A percentile compares a stretch with the other conserved stretches of the same genome.
Conservation (phyloP, 1,140 invertebrate species). For the Ceratosolen solmsi region DNA sequence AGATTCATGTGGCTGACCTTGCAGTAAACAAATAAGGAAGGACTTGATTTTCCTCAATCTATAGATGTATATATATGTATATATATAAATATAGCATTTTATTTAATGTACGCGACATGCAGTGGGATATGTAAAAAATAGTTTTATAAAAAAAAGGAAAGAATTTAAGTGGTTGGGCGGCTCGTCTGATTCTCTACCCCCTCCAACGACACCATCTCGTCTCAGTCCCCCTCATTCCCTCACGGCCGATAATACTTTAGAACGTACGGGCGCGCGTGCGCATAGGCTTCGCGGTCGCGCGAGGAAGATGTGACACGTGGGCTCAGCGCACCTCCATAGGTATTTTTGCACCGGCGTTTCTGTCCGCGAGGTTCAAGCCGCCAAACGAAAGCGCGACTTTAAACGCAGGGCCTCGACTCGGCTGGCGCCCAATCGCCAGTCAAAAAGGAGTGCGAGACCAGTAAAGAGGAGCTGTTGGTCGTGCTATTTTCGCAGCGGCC, state of each 20-base stretch:
- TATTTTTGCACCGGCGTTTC: not conserved
- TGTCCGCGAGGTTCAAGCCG: conserved; percentile 17
- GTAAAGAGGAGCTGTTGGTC: not conserved
- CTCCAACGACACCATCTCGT: too few relatives aligned
- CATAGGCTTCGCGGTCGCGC: conserved; percentile 3
- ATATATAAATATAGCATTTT: conserved; percentile 17
- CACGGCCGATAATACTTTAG: not conserved
- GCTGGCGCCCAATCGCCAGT: not conserved
- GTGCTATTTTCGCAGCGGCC: not conserved
- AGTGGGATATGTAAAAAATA: conserved; percentile 3
- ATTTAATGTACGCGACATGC: not conserved
- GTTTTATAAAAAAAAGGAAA: not conserved
- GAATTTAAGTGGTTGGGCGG: not conserved
- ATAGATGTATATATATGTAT: too few relatives aligned
- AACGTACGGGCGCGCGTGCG: not conserved
- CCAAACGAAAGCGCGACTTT: not conserved
- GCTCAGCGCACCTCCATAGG: not conserved
- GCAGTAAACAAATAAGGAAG: not conserved
- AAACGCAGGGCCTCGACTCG: not conserved
- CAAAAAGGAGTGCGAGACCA: not conserved
- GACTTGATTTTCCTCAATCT: not conserved
- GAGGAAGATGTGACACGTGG: conserved; percentile 24
- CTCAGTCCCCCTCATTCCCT: too few relatives aligned
- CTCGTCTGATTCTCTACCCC: not conserved
- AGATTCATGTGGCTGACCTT: conserved; percentile 15